Evolutionary conservation across 2,113 vertebrate species (phyloP).

Genomic region (Okapia johnstoni): DNA sequence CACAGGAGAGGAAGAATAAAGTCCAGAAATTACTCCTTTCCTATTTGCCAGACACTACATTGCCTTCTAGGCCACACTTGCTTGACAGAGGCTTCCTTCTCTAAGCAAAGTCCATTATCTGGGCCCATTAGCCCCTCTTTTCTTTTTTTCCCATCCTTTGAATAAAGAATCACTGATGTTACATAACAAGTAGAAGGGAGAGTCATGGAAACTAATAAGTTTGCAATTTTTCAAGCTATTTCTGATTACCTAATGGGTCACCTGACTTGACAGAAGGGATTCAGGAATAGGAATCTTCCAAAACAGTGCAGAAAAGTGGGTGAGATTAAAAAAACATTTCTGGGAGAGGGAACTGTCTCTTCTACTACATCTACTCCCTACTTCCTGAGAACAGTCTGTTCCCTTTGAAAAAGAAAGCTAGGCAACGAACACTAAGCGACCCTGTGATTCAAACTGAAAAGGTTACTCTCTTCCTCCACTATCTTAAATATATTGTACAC

Average conservation of each 20-base stretch:
- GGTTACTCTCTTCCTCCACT: conserved; percentile 3
- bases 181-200: background rate
- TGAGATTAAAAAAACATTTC: background rate
- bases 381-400: background rate
- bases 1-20: background rate
- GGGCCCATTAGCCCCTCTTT: background rate
- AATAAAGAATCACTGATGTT: background rate
- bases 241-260: background rate
- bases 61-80: background rate
- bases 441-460: conserved; percentile 22
- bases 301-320: background rate
- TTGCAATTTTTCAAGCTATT: conserved; percentile 19
- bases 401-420: conserved; percentile 25
- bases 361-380: background rate
- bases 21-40: conserved; percentile 1
- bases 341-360: background rate
- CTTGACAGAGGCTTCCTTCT: background rate
- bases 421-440: background rate
- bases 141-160: background rate
- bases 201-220: background rate
- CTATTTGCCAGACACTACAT: background rate
- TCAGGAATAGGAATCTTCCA: background rate
- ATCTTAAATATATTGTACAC: background rate
- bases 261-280: conserved; percentile 4
- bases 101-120: background rate